phyloP scores from a whole-genome alignment of 2,113 vertebrate species.

The Scartelaos histophorus region DNA sequence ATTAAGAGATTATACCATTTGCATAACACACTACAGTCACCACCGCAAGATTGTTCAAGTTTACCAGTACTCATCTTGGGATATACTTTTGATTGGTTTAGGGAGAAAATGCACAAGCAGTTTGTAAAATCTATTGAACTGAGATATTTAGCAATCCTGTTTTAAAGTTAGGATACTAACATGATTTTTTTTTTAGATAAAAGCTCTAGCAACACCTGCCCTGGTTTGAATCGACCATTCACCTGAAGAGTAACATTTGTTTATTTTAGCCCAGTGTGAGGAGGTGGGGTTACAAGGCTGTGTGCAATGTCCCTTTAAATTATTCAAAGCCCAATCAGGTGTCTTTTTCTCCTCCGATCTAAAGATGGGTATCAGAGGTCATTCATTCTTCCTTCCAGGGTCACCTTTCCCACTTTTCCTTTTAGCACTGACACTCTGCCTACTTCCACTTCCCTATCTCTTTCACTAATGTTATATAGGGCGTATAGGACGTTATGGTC shows the following conservation, averaged over 20 bases:
- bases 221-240: conserved; percentile 62
- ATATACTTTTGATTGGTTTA: neutral
- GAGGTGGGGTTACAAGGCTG: conserved; percentile 63
- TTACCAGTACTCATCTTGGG: neutral
- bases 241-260: conserved; percentile 70
- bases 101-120: neutral
- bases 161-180: neutral
- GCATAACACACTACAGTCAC: neutral
- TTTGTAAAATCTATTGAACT: neutral
- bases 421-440: conserved; percentile 66
- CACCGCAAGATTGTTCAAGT: neutral
- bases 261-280: conserved; percentile 62
- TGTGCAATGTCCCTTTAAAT: conserved; percentile 82
- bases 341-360: conserved; percentile 77
- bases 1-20: conserved; percentile 2
- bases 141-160: neutral
- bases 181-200: no score
- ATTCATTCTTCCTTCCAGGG: conserved; percentile 83
- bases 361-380: conserved; percentile 91
- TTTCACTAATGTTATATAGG: conserved; percentile 65
- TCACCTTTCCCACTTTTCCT: conserved; percentile 84
- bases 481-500: conserved; percentile 44
- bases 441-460: conserved; percentile 66
- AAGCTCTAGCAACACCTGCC: conserved; percentile 40
- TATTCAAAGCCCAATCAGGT: conserved; percentile 79